These are phyloP conservation scores for Lanius ludovicianus DNA, from an alignment of 2,113 vertebrate species.

Conservation along the genomic window DNA sequence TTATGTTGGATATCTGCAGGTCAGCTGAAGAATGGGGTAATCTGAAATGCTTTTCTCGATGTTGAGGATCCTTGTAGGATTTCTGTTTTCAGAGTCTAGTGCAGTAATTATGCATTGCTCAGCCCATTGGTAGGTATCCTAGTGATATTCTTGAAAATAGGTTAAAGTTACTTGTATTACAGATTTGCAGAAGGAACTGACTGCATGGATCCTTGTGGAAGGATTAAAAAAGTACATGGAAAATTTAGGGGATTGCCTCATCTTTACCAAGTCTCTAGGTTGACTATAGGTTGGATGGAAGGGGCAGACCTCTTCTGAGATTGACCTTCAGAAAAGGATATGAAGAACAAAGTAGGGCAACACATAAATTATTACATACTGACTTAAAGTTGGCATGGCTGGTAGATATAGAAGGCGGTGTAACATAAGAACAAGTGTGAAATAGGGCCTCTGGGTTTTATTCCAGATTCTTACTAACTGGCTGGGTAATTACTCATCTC, in stretches of 20 bases:
- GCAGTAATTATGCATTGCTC: neutral
- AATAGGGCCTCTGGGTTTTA: slow-evolving; percentile 51
- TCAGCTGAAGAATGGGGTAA: neutral
- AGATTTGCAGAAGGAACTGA: neutral
- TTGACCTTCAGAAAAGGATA: slow-evolving; percentile 32
- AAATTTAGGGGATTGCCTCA: neutral
- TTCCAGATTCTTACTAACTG: slow-evolving; percentile 58
- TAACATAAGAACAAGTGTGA: slow-evolving; percentile 46
- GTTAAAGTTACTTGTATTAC: neutral
- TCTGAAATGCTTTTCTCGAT: neutral
- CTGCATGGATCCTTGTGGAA: neutral
- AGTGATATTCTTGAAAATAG: neutral
- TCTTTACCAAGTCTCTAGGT: neutral
- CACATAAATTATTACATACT: slow-evolving; percentile 33
- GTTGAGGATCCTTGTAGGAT: neutral
- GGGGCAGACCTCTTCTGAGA: neutral
- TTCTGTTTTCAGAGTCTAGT: neutral
- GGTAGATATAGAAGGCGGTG: neutral
- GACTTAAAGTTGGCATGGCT: slow-evolving; percentile 46
- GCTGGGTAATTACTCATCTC: slow-evolving; percentile 66
- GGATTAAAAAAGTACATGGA: neutral
- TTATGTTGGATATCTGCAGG: neutral
- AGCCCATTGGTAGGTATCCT: neutral
- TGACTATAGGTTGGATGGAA: neutral
- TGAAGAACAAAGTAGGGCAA: neutral